A percentile compares a stretch with the other conserved stretches of the same genome.
phyloP scores from a whole-genome alignment of 2,113 vertebrate genomes.

The Fukomys damarensis region DNA sequence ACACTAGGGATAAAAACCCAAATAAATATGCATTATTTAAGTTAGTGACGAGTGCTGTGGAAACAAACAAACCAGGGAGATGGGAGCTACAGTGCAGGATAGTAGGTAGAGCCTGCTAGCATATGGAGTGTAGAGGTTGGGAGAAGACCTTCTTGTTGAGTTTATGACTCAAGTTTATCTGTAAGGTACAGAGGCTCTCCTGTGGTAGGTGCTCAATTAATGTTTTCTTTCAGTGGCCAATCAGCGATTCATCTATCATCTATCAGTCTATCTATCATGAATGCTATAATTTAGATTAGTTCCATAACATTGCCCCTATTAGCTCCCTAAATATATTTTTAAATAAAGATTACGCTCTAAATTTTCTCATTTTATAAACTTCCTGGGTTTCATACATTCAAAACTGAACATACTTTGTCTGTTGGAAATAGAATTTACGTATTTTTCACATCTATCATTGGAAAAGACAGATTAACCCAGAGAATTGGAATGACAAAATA shows the following conservation, averaged over 20 bases:
- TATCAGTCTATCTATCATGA: neutral
- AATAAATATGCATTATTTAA: neutral
- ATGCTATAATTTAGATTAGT: neutral
- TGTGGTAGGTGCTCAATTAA: neutral
- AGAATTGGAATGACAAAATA: neutral
- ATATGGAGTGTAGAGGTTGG: neutral
- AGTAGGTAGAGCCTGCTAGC: too few species aligned
- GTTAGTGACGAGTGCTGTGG: neutral
- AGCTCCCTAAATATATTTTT: neutral
- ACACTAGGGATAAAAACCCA: neutral
- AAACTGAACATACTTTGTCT: neutral
- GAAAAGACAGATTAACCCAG: neutral
- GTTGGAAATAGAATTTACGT: neutral
- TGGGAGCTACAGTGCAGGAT: neutral
- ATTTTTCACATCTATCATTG: neutral
- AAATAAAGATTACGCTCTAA: neutral
- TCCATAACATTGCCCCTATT: neutral
- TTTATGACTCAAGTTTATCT: neutral
- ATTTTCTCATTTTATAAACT: slow-evolving; percentile 36
- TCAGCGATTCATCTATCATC: neutral
- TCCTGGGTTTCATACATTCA: neutral
- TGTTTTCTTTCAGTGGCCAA: neutral
- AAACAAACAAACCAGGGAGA: neutral
- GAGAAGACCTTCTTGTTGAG: neutral
- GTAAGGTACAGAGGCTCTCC: neutral